A percentile compares a stretch with the other conserved stretches of the same genome.
These are phyloP conservation scores for Sycophila sp. DNA, from an alignment of 1,140 invertebrate species.

Conservation along the genomic window DNA sequence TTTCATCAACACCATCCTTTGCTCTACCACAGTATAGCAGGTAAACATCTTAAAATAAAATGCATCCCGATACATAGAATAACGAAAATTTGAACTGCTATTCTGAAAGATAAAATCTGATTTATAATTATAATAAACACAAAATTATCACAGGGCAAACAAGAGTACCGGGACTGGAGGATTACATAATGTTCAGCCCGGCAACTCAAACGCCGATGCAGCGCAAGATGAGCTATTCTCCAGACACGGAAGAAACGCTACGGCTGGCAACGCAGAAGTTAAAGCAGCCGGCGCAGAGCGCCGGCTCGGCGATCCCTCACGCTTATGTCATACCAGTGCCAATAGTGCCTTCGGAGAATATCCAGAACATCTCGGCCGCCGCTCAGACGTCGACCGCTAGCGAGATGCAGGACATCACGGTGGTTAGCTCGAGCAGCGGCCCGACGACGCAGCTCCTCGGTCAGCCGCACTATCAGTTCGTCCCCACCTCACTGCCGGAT, in stretches of 20 bases:
- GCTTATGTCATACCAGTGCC: constrained; percentile 64
- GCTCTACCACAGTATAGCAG: constrained; percentile 60
- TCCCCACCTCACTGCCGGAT: constrained; percentile 51
- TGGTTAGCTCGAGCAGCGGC: constrained; percentile 39
- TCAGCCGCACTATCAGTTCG: constrained; percentile 54
- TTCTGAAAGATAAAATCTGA: too few relatives aligned
- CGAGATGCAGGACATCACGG: constrained; percentile 25
- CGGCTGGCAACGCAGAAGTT: constrained; percentile 63
- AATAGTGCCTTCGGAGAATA: constrained; percentile 62
- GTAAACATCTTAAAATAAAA: too few relatives aligned
- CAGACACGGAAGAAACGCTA: constrained; percentile 62
- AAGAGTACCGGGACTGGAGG: constrained; percentile 57
- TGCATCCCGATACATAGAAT: too few relatives aligned
- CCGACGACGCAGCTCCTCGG: constrained; percentile 40
- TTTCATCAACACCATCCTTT: constrained; percentile 62
- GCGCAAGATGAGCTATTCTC: constrained; percentile 56
- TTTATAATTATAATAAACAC: too few relatives aligned
- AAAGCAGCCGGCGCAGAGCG: constrained; percentile 53
- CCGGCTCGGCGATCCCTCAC: constrained; percentile 47
- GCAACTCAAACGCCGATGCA: constrained; percentile 61
- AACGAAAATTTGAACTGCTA: too few relatives aligned
- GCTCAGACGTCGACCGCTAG: constrained; percentile 2
- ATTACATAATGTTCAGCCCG: constrained; percentile 63
- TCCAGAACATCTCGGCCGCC: constrained; percentile 46
- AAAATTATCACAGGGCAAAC: constrained; percentile 52